These are phyloP conservation scores for Serinus canaria DNA, from an alignment of 2,113 vertebrate species.

Conservation along the genomic window DNA sequence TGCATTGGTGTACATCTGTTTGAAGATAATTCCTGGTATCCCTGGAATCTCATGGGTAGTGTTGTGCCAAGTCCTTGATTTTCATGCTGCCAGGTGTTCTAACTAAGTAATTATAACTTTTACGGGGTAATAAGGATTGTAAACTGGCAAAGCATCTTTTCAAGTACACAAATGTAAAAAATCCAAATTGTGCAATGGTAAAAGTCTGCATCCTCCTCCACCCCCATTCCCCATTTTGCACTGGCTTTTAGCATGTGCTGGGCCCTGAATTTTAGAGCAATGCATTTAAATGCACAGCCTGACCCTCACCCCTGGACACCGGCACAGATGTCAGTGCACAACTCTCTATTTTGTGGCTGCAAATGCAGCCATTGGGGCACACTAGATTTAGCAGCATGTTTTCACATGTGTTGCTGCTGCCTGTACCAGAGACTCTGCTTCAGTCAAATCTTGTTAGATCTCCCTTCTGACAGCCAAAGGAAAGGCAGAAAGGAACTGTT, in stretches of 20 bases:
- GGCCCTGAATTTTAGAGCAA: not conserved
- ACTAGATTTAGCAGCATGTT: not conserved
- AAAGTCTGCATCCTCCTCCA: not conserved
- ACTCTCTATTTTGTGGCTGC: not conserved
- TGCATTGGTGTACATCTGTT: not conserved
- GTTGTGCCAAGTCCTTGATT: not conserved
- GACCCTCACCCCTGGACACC: fast-evolving
- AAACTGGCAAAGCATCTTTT: not conserved
- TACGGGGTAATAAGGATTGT: not conserved
- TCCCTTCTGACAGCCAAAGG: conserved; percentile 14
- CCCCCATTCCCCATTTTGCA: not conserved
- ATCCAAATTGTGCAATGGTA: not conserved
- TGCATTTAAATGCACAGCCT: not conserved
- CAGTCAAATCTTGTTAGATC: not conserved
- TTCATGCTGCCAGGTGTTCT: not conserved
- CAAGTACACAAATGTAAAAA: not conserved
- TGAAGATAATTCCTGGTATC: not conserved
- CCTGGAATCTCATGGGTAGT: not conserved
- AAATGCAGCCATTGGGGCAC: not conserved
- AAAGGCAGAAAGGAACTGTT: not conserved
- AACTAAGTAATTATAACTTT: not conserved
- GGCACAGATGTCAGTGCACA: not conserved
- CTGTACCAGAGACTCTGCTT: not conserved
- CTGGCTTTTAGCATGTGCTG: not conserved
- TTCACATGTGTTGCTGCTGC: not conserved